Conservation (phyloP, 2,888 invertebrate species). For the Coleophora flavipennella region DNA sequence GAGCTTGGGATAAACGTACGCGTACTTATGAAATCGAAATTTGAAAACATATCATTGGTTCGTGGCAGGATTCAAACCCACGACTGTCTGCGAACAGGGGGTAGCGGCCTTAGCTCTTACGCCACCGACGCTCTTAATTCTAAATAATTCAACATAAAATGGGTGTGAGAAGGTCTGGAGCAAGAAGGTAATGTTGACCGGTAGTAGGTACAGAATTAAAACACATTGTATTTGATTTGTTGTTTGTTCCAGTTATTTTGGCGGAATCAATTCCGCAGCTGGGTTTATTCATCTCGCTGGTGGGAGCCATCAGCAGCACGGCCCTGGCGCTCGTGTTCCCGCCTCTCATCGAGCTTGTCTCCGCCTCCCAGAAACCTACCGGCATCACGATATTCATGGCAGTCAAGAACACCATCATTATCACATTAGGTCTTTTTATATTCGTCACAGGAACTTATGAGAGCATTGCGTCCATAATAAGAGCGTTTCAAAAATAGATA, state of each 20-base stretch:
- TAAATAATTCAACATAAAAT: not conserved
- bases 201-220: not conserved
- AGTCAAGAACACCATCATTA: conserved; percentile 75
- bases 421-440: conserved; percentile 79
- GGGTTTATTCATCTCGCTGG: conserved; percentile 89
- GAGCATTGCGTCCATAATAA: conserved; percentile 76
- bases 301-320: conserved; percentile 92
- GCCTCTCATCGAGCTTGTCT: conserved; percentile 86
- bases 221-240: too few relatives aligned
- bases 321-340: conserved; percentile 91
- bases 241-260: conserved; percentile 79
- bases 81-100: too few relatives aligned
- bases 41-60: too few relatives aligned
- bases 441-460: conserved; percentile 84
- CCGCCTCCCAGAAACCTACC: conserved; percentile 73
- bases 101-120: too few relatives aligned
- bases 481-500: conserved; percentile 40
- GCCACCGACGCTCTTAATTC: too few relatives aligned
- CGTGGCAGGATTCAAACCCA: too few relatives aligned
- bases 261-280: conserved; percentile 91
- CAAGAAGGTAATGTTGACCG: not conserved
- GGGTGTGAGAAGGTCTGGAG: not conserved
- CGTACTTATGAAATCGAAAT: too few relatives aligned
- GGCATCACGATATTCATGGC: conserved; percentile 53
- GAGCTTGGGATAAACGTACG: too few relatives aligned